Percentiles rank a stretch among this genome's conserved stretches.
Conservation (phyloP, 2,797 vertebrate genomes). For the Microctenopoma stevenorrisi region DNA sequence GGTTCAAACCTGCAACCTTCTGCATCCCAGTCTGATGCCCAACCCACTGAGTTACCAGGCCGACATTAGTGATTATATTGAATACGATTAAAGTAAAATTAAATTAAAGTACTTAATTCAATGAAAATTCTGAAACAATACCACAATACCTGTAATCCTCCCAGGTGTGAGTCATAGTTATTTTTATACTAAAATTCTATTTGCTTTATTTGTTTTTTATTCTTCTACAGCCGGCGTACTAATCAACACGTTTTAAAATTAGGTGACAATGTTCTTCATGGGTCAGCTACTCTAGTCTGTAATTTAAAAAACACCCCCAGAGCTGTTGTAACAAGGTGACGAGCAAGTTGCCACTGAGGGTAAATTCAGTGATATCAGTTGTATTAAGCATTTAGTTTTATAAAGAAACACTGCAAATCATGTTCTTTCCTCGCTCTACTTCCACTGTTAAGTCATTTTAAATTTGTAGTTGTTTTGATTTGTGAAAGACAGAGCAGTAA, state of each 20-base stretch:
- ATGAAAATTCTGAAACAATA: neutral
- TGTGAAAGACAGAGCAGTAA: conserved; percentile 14
- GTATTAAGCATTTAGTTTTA: neutral
- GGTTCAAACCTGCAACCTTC: too few relatives aligned
- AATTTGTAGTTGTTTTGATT: conserved; percentile 66
- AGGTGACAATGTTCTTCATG: neutral
- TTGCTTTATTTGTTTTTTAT: neutral
- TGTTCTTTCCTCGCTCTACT: conserved; percentile 35
- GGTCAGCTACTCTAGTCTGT: neutral
- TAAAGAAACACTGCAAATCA: neutral
- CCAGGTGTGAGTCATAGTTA: too few relatives aligned
- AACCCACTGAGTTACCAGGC: too few relatives aligned
- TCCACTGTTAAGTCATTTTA: conserved; percentile 38
- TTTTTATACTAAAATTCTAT: neutral
- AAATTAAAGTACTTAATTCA: neutral
- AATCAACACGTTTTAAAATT: conserved; percentile 1
- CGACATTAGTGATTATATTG: neutral
- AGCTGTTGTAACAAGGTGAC: neutral
- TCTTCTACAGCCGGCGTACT: neutral
- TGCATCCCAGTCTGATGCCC: too few relatives aligned
- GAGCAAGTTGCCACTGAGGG: neutral
- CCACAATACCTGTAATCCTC: neutral
- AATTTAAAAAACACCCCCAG: neutral
- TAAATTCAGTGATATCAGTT: neutral
- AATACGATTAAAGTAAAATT: neutral